Evolutionary conservation across 1,140 invertebrate species (phyloP).

Genomic region (Diabrotica virgifera): DNA sequence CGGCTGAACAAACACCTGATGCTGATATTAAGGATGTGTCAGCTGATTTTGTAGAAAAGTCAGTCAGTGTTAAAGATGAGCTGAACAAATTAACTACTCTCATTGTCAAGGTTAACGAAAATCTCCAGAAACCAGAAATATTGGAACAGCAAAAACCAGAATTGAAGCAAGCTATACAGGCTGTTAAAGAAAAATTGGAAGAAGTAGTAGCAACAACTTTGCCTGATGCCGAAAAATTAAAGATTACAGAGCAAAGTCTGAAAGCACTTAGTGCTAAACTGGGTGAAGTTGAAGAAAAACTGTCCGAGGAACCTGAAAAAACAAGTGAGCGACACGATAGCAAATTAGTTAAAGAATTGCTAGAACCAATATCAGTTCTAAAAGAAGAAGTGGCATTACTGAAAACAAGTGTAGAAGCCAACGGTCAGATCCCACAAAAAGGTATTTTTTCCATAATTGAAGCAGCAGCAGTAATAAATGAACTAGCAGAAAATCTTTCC

Average conservation of each 20-base stretch:
- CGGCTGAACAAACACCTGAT: not conserved
- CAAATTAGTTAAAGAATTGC: not conserved
- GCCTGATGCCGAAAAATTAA: conserved; percentile 9
- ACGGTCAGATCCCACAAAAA: not conserved
- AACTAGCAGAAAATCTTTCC: not conserved
- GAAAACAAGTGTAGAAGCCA: not conserved
- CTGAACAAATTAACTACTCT: conserved; percentile 19
- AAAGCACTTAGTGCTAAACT: not conserved
- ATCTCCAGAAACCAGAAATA: conserved; percentile 18
- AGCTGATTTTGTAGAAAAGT: not conserved
- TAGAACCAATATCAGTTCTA: not conserved
- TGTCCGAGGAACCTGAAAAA: not conserved
- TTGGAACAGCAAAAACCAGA: conserved; percentile 21
- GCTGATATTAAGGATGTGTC: not conserved
- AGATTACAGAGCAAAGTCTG: not conserved
- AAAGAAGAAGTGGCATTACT: not conserved
- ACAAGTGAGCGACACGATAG: not conserved
- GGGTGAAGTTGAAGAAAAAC: conserved; percentile 9
- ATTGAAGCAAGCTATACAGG: conserved; percentile 18
- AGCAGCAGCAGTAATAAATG: not conserved
- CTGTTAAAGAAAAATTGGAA: not conserved
- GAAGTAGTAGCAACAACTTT: not conserved
- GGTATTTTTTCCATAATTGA: not conserved
- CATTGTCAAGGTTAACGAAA: conserved; percentile 18
- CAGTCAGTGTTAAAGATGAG: not conserved